phyloP scores from a whole-genome alignment of 1,140 invertebrate genomes.

The Thaumatotibia leucotreta region DNA sequence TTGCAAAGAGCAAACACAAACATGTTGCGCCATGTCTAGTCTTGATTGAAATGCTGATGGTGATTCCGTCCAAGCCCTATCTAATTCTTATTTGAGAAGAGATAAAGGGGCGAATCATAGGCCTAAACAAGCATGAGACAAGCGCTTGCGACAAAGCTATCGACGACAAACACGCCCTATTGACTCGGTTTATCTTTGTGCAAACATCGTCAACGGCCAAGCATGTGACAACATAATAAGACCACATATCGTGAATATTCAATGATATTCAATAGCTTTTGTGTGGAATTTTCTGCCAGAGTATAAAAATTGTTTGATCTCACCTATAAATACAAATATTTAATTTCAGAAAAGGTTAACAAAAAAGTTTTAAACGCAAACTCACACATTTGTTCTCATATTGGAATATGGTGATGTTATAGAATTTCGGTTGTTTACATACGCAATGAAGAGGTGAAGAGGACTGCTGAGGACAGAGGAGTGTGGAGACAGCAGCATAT shows the following conservation, averaged over 20 bases:
- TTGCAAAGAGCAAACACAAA: too few species aligned
- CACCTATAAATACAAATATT: too few species aligned
- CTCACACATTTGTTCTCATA: too few species aligned
- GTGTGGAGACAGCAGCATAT: too few species aligned
- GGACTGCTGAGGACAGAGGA: too few species aligned
- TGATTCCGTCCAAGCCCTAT: background rate
- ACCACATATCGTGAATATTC: background rate
- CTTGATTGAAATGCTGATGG: background rate
- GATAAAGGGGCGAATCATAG: slow-evolving; percentile 50
- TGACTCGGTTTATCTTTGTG: slow-evolving; percentile 60
- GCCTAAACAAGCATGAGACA: slow-evolving; percentile 47
- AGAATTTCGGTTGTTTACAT: too few species aligned
- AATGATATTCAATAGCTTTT: background rate
- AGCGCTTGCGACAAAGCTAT: slow-evolving; percentile 46
- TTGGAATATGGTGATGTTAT: too few species aligned
- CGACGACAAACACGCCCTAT: slow-evolving; percentile 47
- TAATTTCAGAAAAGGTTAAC: too few species aligned
- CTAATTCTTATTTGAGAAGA: slow-evolving; percentile 18
- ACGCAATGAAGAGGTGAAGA: too few species aligned
- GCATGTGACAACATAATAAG: slow-evolving; percentile 5
- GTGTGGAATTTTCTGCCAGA: background rate
- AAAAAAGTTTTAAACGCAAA: too few species aligned
- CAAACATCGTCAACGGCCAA: slow-evolving; percentile 34
- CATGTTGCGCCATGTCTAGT: too few species aligned
- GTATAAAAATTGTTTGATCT: too few species aligned